These are phyloP conservation scores for Mycogona germanica DNA, from an alignment of 2,888 invertebrate species.

Conservation along the genomic window DNA sequence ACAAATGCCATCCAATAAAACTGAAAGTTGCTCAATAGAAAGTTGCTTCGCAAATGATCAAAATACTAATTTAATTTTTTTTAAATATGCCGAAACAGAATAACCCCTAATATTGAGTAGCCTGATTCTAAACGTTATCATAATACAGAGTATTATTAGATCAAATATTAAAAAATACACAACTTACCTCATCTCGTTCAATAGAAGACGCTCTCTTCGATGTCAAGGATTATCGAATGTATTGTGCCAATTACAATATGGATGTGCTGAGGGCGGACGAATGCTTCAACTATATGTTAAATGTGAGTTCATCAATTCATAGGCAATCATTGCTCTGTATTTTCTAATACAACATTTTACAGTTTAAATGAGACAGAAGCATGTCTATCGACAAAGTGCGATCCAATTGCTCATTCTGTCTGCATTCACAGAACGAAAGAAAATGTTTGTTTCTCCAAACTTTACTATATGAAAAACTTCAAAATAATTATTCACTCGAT, in stretches of 20 bases:
- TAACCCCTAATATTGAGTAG: too few species aligned
- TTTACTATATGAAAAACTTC: too few species aligned
- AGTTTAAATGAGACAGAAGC: too few species aligned
- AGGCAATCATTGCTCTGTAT: not conserved
- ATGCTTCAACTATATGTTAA: slow-evolving; percentile 27
- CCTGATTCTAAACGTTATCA: too few species aligned
- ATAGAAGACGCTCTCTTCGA: slow-evolving; percentile 28
- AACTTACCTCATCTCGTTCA: not conserved
- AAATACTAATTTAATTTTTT: not conserved
- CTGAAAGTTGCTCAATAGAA: not conserved
- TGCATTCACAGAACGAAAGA: too few species aligned
- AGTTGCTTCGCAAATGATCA: not conserved
- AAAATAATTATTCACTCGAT: too few species aligned
- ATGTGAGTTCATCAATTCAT: slow-evolving; percentile 22
- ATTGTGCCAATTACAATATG: slow-evolving; percentile 26
- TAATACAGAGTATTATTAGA: not conserved
- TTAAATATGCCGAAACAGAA: too few species aligned
- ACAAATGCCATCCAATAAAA: not conserved
- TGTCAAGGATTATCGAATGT: slow-evolving; percentile 28
- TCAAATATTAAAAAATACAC: not conserved
- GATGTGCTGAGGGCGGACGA: slow-evolving; percentile 27
- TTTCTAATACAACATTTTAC: too few species aligned
- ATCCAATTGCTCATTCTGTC: too few species aligned
- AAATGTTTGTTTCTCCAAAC: too few species aligned
- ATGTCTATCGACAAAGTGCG: too few species aligned